Evolutionary conservation across 2,797 vertebrate genomes (phyloP), one percentile per base, ranked within the genome.

Genomic region (Dipus sagitta): DNA sequence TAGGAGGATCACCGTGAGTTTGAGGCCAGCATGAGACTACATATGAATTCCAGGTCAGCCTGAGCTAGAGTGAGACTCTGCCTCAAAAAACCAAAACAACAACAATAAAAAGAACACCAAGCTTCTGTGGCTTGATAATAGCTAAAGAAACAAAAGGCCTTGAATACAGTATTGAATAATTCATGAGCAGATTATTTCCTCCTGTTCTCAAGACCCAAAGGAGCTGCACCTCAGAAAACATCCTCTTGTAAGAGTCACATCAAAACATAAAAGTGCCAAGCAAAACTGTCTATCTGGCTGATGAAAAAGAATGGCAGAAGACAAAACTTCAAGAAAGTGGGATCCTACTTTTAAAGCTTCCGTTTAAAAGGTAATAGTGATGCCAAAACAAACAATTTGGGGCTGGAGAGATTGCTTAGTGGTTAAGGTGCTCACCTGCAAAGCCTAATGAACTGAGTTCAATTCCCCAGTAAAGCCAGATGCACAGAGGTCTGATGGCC

Each of bases 221-320:
- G 70, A 93, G 47, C 7, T 76, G 71, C n/a, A 81, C 21, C 72
- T 74, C 88, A 64, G 65, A 68, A 92, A 90, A 90, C 34, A 91
- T 74, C 13, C 54, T 91, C 14, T 88, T 72, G 11, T 80, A 70
- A 93, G 58, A 74, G 58, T 90, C 87, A 80, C 38, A 65, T 54
- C n/a, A 74, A 94, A 67, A 78, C 11, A 79, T 68, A 82, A 92
- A 92, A 32, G 7, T 75, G 64, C n/a, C 80, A 86, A 90, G 68
- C 42, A 67, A 15, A 90, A 79, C 10, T 52, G 65, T 42, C 60
- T 52, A 70, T 42, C 60, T 72, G 64, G 30, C 8, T 86, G 21
- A 4, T 60, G 3, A 24, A 74, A 95, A 83, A 91, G 87, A 88
- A 79, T 4, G 10, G 28, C 15, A 86, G 13, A 17, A 47, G 26